These are phyloP conservation scores for Colostygia pectinataria DNA, from an alignment of 2,888 invertebrate genomes.

Conservation along the genomic window DNA sequence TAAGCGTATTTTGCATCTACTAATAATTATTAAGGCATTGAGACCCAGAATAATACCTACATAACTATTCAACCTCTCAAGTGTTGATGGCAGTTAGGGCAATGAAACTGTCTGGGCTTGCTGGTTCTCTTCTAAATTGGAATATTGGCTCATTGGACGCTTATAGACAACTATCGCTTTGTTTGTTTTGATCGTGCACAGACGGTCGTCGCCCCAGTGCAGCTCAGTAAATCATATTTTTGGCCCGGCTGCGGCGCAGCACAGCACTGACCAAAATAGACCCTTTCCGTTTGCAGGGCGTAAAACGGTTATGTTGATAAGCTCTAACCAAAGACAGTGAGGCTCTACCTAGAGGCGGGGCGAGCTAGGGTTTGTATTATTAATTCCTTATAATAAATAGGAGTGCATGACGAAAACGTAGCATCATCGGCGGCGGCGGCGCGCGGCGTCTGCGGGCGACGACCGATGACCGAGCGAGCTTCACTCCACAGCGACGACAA, in stretches of 20 bases:
- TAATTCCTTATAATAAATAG: slow-evolving; percentile 63
- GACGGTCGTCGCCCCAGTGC: slow-evolving; percentile 61
- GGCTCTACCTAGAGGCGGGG: too few species aligned
- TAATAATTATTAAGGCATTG: too few species aligned
- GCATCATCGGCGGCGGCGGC: slow-evolving; percentile 74
- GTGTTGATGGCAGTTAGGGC: not conserved
- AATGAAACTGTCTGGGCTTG: not conserved
- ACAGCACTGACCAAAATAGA: slow-evolving; percentile 56
- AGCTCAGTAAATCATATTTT: slow-evolving; percentile 57
- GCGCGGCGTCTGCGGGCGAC: slow-evolving; percentile 59
- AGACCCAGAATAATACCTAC: too few species aligned
- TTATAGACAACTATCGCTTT: slow-evolving; percentile 44
- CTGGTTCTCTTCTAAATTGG: slow-evolving; percentile 6
- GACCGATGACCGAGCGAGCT: slow-evolving; percentile 57
- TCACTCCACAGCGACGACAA: too few species aligned
- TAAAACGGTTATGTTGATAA: slow-evolving; percentile 8
- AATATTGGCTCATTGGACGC: slow-evolving; percentile 37
- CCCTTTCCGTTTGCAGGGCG: slow-evolving; percentile 41
- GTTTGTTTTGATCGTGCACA: slow-evolving; percentile 51
- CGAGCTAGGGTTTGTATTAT: slow-evolving; percentile 43
- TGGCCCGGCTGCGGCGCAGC: too few species aligned
- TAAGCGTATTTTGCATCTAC: too few species aligned
- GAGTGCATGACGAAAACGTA: slow-evolving; percentile 71
- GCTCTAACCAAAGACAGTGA: too few species aligned
- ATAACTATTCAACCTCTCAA: too few species aligned